Percentiles rank a stretch among this genome's conserved stretches.
phyloP scores from a whole-genome alignment of 2,888 invertebrate species.

The Aelia acuminata region DNA sequence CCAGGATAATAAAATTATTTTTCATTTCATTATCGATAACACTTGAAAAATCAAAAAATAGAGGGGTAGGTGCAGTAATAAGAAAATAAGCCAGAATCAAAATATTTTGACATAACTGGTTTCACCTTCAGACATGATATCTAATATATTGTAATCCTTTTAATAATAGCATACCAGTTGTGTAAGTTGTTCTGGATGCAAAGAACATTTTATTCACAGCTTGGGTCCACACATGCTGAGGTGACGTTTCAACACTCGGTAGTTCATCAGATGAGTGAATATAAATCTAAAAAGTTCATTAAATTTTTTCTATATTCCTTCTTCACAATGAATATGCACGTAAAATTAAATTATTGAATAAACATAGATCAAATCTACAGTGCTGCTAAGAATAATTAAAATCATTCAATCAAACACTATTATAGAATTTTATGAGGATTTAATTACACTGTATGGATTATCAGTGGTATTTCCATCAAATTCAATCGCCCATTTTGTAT shows the following conservation, averaged over 20 bases:
- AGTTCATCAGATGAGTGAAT: conserved; percentile 80
- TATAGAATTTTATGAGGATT: background rate
- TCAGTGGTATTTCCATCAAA: conserved; percentile 71
- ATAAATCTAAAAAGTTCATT: conserved; percentile 72
- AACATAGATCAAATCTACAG: background rate
- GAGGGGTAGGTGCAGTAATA: too few species aligned
- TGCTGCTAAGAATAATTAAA: background rate
- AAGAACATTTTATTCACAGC: conserved; percentile 76
- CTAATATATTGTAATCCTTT: too few species aligned
- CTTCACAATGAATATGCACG: background rate
- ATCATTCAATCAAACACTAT: background rate
- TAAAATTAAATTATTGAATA: background rate
- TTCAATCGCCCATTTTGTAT: conserved; percentile 77
- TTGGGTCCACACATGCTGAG: conserved; percentile 80
- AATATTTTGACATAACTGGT: too few species aligned
- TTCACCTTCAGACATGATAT: too few species aligned
- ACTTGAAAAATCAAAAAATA: too few species aligned
- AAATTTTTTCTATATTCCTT: background rate
- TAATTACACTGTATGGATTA: conserved; percentile 54
- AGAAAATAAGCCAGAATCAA: too few species aligned
- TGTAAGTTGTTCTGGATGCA: conserved; percentile 83
- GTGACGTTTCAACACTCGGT: conserved; percentile 78
- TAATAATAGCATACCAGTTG: conserved; percentile 72
- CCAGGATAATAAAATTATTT: too few species aligned
- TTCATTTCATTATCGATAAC: too few species aligned